Evolutionary conservation across 2,113 vertebrate species (phyloP).

Genomic region (Solenodon paradoxus): DNA sequence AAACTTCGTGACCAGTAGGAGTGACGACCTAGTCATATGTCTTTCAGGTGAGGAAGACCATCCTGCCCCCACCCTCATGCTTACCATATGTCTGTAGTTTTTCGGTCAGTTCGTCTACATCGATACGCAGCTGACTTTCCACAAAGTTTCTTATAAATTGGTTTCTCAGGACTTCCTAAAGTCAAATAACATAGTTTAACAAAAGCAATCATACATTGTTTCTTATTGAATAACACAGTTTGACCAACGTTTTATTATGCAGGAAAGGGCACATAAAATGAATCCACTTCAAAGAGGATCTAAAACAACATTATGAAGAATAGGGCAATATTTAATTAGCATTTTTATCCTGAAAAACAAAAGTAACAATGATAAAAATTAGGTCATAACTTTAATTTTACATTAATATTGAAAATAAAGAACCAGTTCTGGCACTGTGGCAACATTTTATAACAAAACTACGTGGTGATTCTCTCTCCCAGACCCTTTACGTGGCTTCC

Average conservation of each 20-base stretch:
- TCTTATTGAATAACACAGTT: not conserved
- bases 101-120: slow-evolving; percentile 64
- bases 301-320: not conserved
- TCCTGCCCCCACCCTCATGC: not conserved
- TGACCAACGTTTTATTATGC: not conserved
- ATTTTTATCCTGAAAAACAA: not conserved
- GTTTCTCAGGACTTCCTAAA: slow-evolving; percentile 79
- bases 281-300: not conserved
- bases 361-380: not conserved
- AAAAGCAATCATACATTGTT: not conserved
- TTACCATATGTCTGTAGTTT: slow-evolving; percentile 77
- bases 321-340: not conserved
- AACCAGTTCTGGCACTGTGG: not conserved
- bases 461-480: not conserved
- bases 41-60: accelerated
- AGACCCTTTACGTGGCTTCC: not conserved
- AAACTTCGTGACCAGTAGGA: not conserved
- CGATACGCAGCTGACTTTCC: slow-evolving; percentile 77
- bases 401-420: not conserved
- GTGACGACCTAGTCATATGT: accelerated
- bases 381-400: not conserved
- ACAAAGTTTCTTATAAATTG: slow-evolving; percentile 81
- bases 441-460: not conserved
- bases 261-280: not conserved
- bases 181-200: not conserved